These are phyloP conservation scores for Dryomyza anilis DNA, from an alignment of 2,888 invertebrate genomes.

Conservation along the genomic window DNA sequence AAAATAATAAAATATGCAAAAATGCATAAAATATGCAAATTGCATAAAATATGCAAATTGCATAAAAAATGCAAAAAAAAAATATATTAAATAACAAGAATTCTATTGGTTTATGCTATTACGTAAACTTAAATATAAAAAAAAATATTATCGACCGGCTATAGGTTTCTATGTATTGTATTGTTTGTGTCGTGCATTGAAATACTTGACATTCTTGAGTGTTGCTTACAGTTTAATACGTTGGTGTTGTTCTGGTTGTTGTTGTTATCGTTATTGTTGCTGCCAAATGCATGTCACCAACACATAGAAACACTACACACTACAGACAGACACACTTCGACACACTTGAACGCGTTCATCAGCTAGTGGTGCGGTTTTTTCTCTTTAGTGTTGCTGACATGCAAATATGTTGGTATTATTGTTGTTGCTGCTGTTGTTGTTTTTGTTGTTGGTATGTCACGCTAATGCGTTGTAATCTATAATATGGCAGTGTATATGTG, in stretches of 20 bases:
- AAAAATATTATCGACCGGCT: too few species aligned
- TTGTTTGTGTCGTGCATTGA: neutral
- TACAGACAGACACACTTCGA: neutral
- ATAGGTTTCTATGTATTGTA: neutral
- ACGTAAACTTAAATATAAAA: too few species aligned
- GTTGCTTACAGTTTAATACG: constrained; percentile 6
- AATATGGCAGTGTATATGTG: neutral
- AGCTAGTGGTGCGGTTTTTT: too few species aligned
- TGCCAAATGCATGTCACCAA: neutral
- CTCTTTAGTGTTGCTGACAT: neutral
- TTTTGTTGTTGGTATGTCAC: neutral
- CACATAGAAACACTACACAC: neutral
- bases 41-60: too few species aligned
- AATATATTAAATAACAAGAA: too few species aligned
- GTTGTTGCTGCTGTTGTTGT: neutral
- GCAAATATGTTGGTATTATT: neutral
- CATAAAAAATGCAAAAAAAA: too few species aligned
- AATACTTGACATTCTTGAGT: constrained; percentile 8
- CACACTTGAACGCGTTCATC: neutral
- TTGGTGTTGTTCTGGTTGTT: neutral
- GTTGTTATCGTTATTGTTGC: neutral
- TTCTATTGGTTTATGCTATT: too few species aligned
- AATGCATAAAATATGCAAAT: too few species aligned
- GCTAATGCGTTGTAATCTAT: neutral
- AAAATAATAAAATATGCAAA: too few species aligned